phyloP scores from a whole-genome alignment of 2,113 vertebrate genomes.

The Crotalus helleri region DNA sequence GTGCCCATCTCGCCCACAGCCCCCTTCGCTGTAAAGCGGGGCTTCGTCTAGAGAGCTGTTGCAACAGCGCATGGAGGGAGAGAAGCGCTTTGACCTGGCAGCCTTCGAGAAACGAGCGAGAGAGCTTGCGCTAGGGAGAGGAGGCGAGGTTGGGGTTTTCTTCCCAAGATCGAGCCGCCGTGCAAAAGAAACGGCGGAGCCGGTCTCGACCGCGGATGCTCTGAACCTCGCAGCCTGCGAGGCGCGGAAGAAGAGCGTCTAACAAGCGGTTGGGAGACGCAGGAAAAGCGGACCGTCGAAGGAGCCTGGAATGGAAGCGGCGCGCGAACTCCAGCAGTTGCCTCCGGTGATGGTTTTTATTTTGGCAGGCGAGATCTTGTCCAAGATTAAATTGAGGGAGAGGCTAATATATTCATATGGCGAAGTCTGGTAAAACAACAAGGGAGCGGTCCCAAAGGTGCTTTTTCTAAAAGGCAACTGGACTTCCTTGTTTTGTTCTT shows the following conservation, averaged over 20 bases:
- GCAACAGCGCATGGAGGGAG: neutral
- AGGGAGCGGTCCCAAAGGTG: neutral
- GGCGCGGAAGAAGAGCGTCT: neutral
- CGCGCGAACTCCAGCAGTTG: neutral
- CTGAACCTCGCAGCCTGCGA: neutral
- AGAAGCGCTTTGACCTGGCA: neutral
- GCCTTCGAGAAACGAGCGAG: neutral
- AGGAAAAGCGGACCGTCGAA: neutral
- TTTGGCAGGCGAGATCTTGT: neutral
- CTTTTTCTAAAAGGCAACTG: neutral
- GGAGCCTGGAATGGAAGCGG: neutral
- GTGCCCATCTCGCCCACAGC: neutral
- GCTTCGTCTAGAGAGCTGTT: neutral
- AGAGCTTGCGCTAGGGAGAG: neutral
- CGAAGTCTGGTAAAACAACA: neutral
- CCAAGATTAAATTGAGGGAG: neutral
- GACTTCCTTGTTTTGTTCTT: neutral
- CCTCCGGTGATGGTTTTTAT: neutral
- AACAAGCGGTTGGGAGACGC: neutral
- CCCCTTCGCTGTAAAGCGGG: neutral
- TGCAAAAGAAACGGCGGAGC: neutral
- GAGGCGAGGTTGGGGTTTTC: neutral
- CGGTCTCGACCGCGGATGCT: neutral
- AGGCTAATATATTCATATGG: neutral
- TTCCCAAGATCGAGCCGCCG: neutral